A percentile compares a stretch with the other conserved stretches of the same genome.
Conservation (phyloP, 2,113 vertebrate species). For the Ciconia stormi region DNA sequence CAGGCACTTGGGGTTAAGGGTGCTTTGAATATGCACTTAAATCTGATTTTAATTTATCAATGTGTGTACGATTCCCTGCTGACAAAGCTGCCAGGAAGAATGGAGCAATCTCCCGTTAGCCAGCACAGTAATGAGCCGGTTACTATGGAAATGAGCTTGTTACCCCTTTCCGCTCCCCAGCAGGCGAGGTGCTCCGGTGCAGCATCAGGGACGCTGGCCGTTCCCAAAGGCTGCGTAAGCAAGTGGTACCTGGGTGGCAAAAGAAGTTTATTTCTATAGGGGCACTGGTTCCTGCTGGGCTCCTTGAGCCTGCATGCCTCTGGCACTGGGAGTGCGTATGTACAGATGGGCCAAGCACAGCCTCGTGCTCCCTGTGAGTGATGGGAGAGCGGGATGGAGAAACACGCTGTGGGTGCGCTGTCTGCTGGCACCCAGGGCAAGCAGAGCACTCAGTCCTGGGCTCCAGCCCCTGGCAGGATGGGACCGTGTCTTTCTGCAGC, state of each 20-base stretch:
- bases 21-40: neutral
- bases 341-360: too few relatives aligned
- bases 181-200: neutral
- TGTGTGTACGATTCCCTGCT: neutral
- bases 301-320: neutral
- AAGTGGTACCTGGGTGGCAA: neutral
- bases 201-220: neutral
- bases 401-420: neutral
- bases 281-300: neutral
- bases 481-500: neutral
- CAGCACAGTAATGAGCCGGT: neutral
- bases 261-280: neutral
- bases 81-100: neutral
- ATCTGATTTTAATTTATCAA: neutral
- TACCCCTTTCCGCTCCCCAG: neutral
- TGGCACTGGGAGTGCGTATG: neutral
- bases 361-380: neutral
- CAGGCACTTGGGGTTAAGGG: neutral
- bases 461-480: neutral
- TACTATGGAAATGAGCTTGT: constrained; percentile 61
- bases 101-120: neutral
- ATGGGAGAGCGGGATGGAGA: neutral
- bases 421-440: neutral
- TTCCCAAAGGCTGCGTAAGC: neutral
- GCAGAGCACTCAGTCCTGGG: neutral